Evolutionary conservation across 2,888 invertebrate species (phyloP).

Genomic region (Agriopis marginaria): DNA sequence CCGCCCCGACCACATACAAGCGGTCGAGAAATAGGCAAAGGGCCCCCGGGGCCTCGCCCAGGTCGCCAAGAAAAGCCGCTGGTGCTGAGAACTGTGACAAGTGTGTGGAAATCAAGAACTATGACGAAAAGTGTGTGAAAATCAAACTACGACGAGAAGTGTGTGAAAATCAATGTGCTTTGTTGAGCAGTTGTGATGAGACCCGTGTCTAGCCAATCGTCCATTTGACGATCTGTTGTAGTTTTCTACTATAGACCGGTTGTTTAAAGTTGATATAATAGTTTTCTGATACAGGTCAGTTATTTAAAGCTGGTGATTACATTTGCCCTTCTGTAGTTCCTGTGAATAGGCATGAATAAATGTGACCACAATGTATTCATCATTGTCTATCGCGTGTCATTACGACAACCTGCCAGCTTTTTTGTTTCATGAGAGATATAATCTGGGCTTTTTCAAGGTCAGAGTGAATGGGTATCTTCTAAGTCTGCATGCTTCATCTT

Average conservation of each 20-base stretch:
- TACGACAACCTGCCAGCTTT: too few species aligned
- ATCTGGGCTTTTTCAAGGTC: too few species aligned
- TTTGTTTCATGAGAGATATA: too few species aligned
- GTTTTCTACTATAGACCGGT: neutral
- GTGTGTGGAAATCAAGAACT: neutral
- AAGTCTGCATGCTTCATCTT: too few species aligned
- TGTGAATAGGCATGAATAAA: neutral
- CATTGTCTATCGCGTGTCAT: too few species aligned
- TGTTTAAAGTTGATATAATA: neutral
- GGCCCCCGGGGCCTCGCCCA: constrained; percentile 9
- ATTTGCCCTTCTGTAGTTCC: neutral
- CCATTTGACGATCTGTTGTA: constrained; percentile 3
- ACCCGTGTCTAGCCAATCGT: neutral
- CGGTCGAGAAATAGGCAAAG: constrained; percentile 69
- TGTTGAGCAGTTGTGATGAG: neutral
- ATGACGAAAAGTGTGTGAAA: neutral
- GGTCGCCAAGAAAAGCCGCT: constrained; percentile 54
- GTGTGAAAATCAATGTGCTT: neutral
- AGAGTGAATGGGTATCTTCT: too few species aligned
- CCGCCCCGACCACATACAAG: constrained; percentile 92
- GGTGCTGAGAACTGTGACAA: constrained; percentile 5
- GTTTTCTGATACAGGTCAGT: neutral
- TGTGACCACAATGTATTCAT: neutral
- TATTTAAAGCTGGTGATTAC: neutral
- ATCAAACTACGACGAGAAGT: neutral